Evolutionary conservation across 2,113 vertebrate species (phyloP), one percentile per base, ranked within the genome.

Genomic region (Rhabdornis inornatus): DNA sequence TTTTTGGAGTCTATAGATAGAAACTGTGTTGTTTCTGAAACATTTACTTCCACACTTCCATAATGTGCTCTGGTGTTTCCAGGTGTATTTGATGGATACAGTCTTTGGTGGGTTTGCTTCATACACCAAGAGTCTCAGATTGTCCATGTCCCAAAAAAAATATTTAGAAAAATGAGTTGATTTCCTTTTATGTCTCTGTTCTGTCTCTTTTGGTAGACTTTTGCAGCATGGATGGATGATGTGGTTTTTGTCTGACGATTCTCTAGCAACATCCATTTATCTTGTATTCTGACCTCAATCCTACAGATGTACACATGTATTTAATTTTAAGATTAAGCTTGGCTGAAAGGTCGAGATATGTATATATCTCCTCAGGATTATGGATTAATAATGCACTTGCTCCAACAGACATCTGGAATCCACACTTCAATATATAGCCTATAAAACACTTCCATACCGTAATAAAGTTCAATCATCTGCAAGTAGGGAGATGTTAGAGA

Each of bases 311-410:
- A 89, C 90, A 94, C 72, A 17, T 95, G 93, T 59, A 17, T 94
- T 94, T 93, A 78, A 95, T 96, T 96, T 96, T 45, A 87, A 95
- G 79, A 91, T 61, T 17, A 68, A 94, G 57, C 90, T 94, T 83
- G 60, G 40, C 86, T 91, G 92, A 94, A 90, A 94, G 90, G 95
- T 92, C 33, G 61, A 59, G 44, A 15, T 53, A 70, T 15, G 13
- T 33, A 42, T 81, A 14, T 57, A 64, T 87, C 83, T 93, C 72
- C 57, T 74, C 69, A 84, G 90, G 86, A 92, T 96, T 94, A 88
- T 44, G 64, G 69, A 93, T 93, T 94, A 95, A 92, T 94, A 96
- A 93, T 66, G 76, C 65, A 84, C 81, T 89, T 92, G 88, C 81
- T 89, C 6, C 30, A 90, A 86, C 12, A 90, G 88, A 86, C 94